Evolutionary conservation across 2,888 invertebrate species (phyloP).

Genomic region (Dinocampus coccinellae): DNA sequence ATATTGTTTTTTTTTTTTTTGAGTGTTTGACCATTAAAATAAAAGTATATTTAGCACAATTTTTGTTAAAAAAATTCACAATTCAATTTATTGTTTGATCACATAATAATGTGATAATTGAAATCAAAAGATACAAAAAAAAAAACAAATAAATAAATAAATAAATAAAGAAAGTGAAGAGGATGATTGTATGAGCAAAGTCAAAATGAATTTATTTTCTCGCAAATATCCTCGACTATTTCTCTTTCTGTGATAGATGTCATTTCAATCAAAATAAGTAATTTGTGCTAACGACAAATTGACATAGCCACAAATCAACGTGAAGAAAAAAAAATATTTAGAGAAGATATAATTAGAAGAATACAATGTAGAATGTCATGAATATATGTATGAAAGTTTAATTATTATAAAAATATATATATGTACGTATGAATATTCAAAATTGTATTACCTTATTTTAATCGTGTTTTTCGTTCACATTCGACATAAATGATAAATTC

Average conservation of each 20-base stretch:
- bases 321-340: not conserved
- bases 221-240: constrained; percentile 28
- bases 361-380: not conserved
- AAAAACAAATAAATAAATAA: not conserved
- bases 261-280: constrained; percentile 11
- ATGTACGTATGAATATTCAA: constrained; percentile 21
- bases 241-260: constrained; percentile 35
- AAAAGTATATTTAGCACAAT: not conserved
- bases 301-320: not conserved
- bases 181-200: not conserved
- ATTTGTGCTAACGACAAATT: not conserved
- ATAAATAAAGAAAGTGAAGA: not conserved
- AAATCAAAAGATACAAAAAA: not conserved
- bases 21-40: not conserved
- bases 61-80: not conserved
- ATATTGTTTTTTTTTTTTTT: not conserved
- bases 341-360: not conserved
- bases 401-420: constrained; percentile 16
- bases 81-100: not conserved
- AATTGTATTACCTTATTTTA: not conserved
- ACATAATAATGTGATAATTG: too few species aligned
- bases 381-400: constrained; percentile 25
- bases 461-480: not conserved
- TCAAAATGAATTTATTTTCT: constrained; percentile 16
- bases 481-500: constrained; percentile 9